Conservation (phyloP, 2,888 invertebrate genomes). For the Brassicogethes aeneus region DNA sequence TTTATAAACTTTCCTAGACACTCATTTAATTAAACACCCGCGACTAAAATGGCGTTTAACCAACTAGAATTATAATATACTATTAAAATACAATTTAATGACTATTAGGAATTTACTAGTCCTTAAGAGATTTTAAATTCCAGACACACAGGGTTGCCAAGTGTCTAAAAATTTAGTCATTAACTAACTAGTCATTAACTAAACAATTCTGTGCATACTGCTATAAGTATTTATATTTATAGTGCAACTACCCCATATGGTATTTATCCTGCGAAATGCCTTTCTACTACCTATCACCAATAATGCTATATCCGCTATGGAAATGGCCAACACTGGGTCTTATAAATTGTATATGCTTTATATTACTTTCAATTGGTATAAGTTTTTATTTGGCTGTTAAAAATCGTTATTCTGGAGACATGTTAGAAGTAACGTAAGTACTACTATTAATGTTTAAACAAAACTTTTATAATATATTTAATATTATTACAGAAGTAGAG, state of each 20-base stretch:
- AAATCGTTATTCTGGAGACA: constrained; percentile 30
- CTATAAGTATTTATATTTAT: constrained; percentile 7
- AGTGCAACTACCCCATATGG: constrained; percentile 39
- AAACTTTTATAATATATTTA: constrained; percentile 12
- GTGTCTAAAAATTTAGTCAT: too few relatives aligned
- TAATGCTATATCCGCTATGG: constrained; percentile 38
- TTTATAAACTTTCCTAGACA: too few relatives aligned
- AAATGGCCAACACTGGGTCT: constrained; percentile 36
- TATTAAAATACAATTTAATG: too few relatives aligned
- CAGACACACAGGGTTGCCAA: too few relatives aligned
- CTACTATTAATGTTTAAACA: too few relatives aligned
- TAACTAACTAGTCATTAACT: too few relatives aligned
- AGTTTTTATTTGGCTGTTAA: constrained; percentile 35
- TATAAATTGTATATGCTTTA: constrained; percentile 22
- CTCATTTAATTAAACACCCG: too few relatives aligned
- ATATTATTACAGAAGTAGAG: too few relatives aligned
- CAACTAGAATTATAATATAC: too few relatives aligned
- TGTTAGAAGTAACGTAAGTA: constrained; percentile 35
- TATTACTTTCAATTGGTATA: constrained; percentile 28
- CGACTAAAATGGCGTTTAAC: too few relatives aligned
- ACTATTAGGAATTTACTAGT: too few relatives aligned
- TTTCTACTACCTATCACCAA: constrained; percentile 36
- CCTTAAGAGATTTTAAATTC: too few relatives aligned
- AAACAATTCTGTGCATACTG: not conserved
- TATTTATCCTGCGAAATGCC: constrained; percentile 43